phyloP scores from a whole-genome alignment of 2,113 vertebrate genomes.

The Esox niger region DNA sequence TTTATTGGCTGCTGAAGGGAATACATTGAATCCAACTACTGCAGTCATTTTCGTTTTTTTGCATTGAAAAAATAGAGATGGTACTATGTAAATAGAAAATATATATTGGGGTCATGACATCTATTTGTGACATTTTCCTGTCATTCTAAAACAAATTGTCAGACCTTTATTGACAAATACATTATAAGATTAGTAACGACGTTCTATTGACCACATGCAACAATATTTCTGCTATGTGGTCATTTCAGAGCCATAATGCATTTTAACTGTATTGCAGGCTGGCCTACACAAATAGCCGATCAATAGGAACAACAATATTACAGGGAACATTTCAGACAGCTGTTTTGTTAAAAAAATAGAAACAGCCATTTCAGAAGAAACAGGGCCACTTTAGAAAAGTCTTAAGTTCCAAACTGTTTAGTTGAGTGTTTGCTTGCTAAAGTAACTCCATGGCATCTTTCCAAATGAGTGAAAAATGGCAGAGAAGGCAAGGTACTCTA shows the following conservation, averaged over 20 bases:
- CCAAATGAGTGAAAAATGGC: constrained; percentile 63
- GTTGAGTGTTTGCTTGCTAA: constrained; percentile 34
- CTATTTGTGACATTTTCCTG: constrained; percentile 45
- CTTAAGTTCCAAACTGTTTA: constrained; percentile 26
- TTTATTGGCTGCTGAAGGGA: constrained; percentile 3
- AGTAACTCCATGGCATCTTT: constrained; percentile 23
- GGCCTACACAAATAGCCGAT: no score
- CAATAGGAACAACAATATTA: neutral
- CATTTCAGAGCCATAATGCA: no score
- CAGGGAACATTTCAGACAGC: neutral
- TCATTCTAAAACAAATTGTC: constrained; percentile 33
- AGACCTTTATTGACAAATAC: constrained; percentile 42
- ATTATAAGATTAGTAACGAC: constrained; percentile 30
- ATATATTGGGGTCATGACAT: constrained; percentile 28
- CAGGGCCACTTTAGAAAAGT: constrained; percentile 22
- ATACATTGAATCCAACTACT: constrained; percentile 1
- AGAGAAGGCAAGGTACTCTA: constrained; percentile 28
- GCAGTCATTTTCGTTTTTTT: neutral
- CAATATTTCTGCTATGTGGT: neutral
- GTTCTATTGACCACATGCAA: constrained; percentile 4
- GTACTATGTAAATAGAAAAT: neutral
- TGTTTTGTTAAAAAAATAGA: neutral
- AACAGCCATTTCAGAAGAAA: constrained; percentile 15
- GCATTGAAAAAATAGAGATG: constrained; percentile 12
- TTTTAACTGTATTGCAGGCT: constrained; percentile 21